phyloP scores from a whole-genome alignment of 2,797 vertebrate genomes.

The Gymnoscopelus microlampas region DNA sequence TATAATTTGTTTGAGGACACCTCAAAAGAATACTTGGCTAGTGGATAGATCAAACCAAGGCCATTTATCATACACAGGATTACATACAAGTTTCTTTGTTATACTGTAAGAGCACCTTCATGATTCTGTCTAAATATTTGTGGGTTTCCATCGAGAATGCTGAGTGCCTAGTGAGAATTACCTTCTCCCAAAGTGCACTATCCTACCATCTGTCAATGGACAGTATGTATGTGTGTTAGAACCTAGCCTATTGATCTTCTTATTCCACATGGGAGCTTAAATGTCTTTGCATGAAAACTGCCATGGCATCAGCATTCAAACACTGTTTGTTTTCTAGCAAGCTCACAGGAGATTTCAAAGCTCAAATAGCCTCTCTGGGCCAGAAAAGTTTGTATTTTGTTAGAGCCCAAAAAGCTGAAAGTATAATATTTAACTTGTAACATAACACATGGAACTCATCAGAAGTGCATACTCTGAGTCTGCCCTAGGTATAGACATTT shows the following conservation, averaged over 20 bases:
- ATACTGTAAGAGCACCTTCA: too few relatives aligned
- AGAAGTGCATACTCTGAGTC: slow-evolving; percentile 29
- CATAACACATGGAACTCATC: slow-evolving; percentile 31
- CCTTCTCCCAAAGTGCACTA: slow-evolving; percentile 7
- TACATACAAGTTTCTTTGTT: too few relatives aligned
- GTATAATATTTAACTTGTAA: slow-evolving; percentile 8
- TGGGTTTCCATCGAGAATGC: too few relatives aligned
- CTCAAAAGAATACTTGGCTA: too few relatives aligned
- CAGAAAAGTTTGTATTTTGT: slow-evolving; percentile 43
- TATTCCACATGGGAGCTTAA: slow-evolving; percentile 26
- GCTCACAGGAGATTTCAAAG: slow-evolving; percentile 27
- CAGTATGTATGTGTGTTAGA: slow-evolving; percentile 20
- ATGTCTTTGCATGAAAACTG: slow-evolving; percentile 37
- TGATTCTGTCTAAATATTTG: too few relatives aligned
- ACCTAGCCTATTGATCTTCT: slow-evolving; percentile 41
- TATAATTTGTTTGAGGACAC: too few relatives aligned
- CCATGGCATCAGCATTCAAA: slow-evolving; percentile 46
- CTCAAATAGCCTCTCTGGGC: slow-evolving; percentile 16
- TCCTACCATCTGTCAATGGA: slow-evolving; percentile 24
- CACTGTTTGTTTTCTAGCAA: slow-evolving; percentile 19
- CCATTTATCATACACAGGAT: too few relatives aligned
- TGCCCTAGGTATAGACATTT: slow-evolving; percentile 3
- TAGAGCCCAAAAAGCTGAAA: slow-evolving; percentile 14
- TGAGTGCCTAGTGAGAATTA: background rate
- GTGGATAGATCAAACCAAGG: too few relatives aligned